Base-by-base conservation (phyloP, 2,113 vertebrate species). In the Planiliza haematocheilus region DNA sequence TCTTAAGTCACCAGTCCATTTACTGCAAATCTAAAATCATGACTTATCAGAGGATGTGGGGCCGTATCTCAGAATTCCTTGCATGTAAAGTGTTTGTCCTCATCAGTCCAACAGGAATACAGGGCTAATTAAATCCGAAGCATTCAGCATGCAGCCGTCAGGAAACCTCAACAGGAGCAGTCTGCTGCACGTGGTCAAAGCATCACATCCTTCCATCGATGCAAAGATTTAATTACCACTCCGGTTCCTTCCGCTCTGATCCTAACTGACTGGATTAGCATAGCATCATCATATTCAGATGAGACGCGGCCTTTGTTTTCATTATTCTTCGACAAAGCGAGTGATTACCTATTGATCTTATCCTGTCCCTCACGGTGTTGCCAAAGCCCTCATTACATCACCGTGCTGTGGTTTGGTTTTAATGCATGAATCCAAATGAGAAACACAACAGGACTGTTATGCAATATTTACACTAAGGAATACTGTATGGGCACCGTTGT, bases 221-320 rank as follows among this genome's bases (percentile, higher is more conserved):
- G 1, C 13, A n/a, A 45, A 14, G 43, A 45, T 11, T 24, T 51
- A n/a, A 30, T 45, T 16, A 62, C 2, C 18, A 9, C 18, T 34
- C 4, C 18, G 20, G 30, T 50, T 70, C 48, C 46, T 48, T 52
- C 71, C 10, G 48, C 39, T 39, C 39, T 38, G 41, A 68, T 70
- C 17, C 46, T 59, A 17, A 16, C 57, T 49, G 70, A 82, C 49
- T 75, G 21, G 38, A 86, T 82, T 72, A 82, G 38, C 61, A 63
- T 20, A 41, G 13, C 7, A 68, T 75, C 75, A 20, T 36, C 38
- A 63, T 63, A n/a, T 56, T 59, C 30, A 62, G 21, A 86, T 67
- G 49, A 36, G 43, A 24, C 17, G 10, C n/a, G 36, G 17, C 14
- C 41, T 56, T 39, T 51, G 42, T 10, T 41, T 60, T 41, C 46